These are phyloP conservation scores for Babyrousa celebensis DNA, from an alignment of 2,797 vertebrate species.

Conservation along the genomic window DNA sequence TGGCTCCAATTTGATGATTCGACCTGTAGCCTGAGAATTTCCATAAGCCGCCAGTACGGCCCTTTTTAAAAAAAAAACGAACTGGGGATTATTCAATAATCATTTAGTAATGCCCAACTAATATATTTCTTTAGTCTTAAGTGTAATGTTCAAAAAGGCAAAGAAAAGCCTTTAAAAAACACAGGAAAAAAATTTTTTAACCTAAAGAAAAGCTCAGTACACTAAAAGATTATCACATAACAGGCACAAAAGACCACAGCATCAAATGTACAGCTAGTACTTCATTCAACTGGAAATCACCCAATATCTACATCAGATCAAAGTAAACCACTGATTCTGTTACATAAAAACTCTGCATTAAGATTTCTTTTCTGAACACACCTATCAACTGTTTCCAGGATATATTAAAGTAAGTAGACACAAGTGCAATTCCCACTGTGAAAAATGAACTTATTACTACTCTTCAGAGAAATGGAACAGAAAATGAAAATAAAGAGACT, in stretches of 20 bases:
- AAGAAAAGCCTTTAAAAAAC: neutral
- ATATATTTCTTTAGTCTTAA: neutral
- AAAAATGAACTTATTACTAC: constrained; percentile 7
- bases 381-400: neutral
- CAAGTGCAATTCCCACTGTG: neutral
- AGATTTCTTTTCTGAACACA: neutral
- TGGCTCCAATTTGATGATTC: no score
- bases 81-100: neutral
- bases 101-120: neutral
- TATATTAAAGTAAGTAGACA: constrained; percentile 1
- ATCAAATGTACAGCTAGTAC: neutral
- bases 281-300: constrained; percentile 2
- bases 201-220: neutral
- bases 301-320: neutral
- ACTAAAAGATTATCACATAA: neutral
- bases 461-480: neutral
- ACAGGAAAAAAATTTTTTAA: neutral
- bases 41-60: no score
- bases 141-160: neutral
- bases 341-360: neutral
- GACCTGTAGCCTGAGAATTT: no score
- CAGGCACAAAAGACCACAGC: neutral
- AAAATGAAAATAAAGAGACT: constrained; percentile 16
- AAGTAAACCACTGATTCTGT: neutral
- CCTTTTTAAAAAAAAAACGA: neutral